phyloP scores from a whole-genome alignment of 2,888 invertebrate genomes.

The Xanthostigma xanthostigma region DNA sequence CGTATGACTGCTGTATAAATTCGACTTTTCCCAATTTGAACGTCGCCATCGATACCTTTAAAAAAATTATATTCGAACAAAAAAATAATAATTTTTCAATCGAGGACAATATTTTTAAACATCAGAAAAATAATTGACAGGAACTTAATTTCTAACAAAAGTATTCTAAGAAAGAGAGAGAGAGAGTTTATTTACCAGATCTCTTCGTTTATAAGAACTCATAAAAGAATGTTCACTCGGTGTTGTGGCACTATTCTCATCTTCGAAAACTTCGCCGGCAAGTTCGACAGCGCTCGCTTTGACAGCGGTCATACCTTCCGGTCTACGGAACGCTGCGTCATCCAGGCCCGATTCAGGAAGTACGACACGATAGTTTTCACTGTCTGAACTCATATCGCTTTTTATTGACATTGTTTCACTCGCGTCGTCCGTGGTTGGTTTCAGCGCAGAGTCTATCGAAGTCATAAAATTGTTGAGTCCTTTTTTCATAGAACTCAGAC shows the following conservation, averaged over 20 bases:
- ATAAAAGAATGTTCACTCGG: slow-evolving; percentile 73
- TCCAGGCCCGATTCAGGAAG: slow-evolving; percentile 43
- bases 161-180: no score
- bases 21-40: slow-evolving; percentile 63
- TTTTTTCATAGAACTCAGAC: slow-evolving; percentile 66
- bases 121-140: no score
- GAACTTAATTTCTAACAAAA: no score
- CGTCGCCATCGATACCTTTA: slow-evolving; percentile 37
- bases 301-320: slow-evolving; percentile 16
- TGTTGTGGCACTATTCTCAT: slow-evolving; percentile 54
- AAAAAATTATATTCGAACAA: slow-evolving; percentile 4
- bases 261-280: slow-evolving; percentile 72
- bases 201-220: slow-evolving; percentile 63
- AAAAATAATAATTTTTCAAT: no score
- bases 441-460: slow-evolving; percentile 67
- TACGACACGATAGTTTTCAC: slow-evolving; percentile 69
- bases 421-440: slow-evolving; percentile 54
- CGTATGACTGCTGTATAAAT: slow-evolving; percentile 53
- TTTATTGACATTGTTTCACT: slow-evolving; percentile 60
- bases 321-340: slow-evolving; percentile 49
- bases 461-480: slow-evolving; percentile 71
- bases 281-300: slow-evolving; percentile 45
- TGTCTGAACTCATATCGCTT: slow-evolving; percentile 78
- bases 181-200: slow-evolving; percentile 41
- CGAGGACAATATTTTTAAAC: no score